These are phyloP conservation scores for Stenolophus ochropezus DNA, from an alignment of 2,888 invertebrate genomes.

Conservation along the genomic window DNA sequence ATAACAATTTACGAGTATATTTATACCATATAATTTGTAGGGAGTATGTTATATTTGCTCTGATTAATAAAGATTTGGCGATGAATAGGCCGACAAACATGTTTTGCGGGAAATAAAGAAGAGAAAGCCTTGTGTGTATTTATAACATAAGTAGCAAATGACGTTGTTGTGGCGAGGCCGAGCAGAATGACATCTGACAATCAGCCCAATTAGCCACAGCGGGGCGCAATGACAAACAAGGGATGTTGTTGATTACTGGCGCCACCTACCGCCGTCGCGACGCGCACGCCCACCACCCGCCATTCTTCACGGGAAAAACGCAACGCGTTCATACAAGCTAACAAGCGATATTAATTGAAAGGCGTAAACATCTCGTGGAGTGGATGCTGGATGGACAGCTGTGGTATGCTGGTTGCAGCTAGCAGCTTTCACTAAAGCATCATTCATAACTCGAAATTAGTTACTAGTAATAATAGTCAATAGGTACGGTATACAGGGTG, in stretches of 20 bases:
- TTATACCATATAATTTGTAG: too few relatives aligned
- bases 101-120: neutral
- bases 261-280: constrained; percentile 35
- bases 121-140: neutral
- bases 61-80: neutral
- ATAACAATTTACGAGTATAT: too few relatives aligned
- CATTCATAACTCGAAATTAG: too few relatives aligned
- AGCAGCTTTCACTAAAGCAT: too few relatives aligned
- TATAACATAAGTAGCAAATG: constrained; percentile 5
- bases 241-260: constrained; percentile 50
- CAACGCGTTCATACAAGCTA: neutral
- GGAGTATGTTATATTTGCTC: too few relatives aligned
- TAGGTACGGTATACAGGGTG: too few relatives aligned
- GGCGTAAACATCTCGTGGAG: too few relatives aligned
- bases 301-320: neutral
- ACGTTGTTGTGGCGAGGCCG: neutral
- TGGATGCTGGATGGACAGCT: too few relatives aligned
- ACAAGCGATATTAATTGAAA: neutral
- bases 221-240: constrained; percentile 46
- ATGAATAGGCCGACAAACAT: neutral
- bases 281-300: constrained; percentile 14
- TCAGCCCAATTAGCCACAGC: constrained; percentile 54
- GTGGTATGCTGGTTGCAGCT: too few relatives aligned
- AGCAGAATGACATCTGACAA: constrained; percentile 50
- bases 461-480: too few relatives aligned